Percentiles rank a stretch among this genome's conserved stretches.
These are phyloP conservation scores for Limnothrissa miodon DNA, from an alignment of 2,113 vertebrate species.

Conservation along the genomic window DNA sequence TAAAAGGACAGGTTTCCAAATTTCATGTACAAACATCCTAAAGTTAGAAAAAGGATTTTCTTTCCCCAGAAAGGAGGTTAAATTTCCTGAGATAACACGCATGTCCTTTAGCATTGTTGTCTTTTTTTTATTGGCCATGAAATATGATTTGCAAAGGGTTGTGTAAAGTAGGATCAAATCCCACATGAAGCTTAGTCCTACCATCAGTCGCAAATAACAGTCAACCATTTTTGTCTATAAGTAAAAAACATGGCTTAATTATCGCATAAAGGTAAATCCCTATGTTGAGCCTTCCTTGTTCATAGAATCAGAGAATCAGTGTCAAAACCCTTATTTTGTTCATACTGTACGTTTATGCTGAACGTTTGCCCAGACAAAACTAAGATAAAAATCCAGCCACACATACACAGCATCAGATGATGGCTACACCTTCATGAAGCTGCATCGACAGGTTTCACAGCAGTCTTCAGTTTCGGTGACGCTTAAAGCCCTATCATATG, in stretches of 20 bases:
- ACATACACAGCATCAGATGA: not conserved
- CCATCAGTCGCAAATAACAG: not conserved
- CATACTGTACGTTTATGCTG: not conserved
- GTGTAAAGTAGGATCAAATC: not conserved
- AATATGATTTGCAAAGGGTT: not conserved
- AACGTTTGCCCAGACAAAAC: not conserved
- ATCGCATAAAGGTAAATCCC: not conserved
- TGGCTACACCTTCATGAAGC: not conserved
- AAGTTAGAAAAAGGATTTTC: not conserved
- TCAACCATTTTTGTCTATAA: not conserved
- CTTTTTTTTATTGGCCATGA: not conserved
- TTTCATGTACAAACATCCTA: not conserved
- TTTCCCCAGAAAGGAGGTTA: not conserved
- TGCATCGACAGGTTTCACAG: not conserved
- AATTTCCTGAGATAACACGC: not conserved
- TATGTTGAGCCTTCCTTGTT: not conserved
- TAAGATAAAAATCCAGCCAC: not conserved
- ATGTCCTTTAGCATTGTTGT: not conserved
- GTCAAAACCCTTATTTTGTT: not conserved
- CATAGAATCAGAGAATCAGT: not conserved
- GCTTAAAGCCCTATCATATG: not conserved
- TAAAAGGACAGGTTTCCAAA: constrained; percentile 15
- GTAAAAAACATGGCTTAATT: not conserved
- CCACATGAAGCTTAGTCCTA: not conserved
- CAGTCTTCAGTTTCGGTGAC: not conserved